These are phyloP conservation scores for Chelmon rostratus DNA, from an alignment of 2,797 vertebrate genomes.

Conservation along the genomic window DNA sequence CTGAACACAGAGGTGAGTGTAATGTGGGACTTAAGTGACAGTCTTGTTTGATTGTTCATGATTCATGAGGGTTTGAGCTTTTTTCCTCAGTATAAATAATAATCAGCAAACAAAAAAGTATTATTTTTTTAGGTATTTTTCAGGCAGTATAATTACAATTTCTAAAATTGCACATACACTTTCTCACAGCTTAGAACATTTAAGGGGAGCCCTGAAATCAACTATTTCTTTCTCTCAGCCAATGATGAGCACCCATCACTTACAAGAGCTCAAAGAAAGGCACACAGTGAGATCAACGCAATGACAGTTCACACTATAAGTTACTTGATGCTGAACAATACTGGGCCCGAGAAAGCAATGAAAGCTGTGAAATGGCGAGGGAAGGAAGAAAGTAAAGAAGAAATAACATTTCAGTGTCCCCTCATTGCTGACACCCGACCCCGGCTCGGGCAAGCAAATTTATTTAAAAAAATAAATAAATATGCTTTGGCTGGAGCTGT, in stretches of 20 bases:
- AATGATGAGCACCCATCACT: conserved; percentile 22
- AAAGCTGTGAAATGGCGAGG: conserved; percentile 22
- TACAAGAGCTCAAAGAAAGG: conserved; percentile 12
- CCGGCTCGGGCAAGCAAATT: conserved; percentile 64
- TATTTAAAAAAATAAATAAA: conserved; percentile 73
- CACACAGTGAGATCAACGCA: background rate
- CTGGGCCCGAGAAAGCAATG: conserved; percentile 33
- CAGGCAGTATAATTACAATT: background rate
- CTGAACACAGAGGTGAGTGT: conserved; percentile 26
- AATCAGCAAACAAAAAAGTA: background rate
- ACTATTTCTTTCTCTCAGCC: background rate
- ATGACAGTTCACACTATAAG: conserved; percentile 9
- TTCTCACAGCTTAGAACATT: background rate
- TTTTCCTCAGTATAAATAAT: background rate
- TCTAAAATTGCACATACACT: background rate
- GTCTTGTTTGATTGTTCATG: conserved; percentile 32
- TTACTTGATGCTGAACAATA: conserved; percentile 1
- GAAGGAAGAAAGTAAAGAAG: conserved; percentile 9
- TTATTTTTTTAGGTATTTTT: background rate
- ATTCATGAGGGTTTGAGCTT: background rate
- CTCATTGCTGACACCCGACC: conserved; percentile 65
- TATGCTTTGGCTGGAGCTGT: conserved; percentile 66
- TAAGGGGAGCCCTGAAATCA: background rate
- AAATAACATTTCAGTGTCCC: conserved; percentile 58
- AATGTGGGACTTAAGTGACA: conserved; percentile 4